These are phyloP conservation scores for Beris morrisii DNA, from an alignment of 2,888 invertebrate species.

Conservation along the genomic window DNA sequence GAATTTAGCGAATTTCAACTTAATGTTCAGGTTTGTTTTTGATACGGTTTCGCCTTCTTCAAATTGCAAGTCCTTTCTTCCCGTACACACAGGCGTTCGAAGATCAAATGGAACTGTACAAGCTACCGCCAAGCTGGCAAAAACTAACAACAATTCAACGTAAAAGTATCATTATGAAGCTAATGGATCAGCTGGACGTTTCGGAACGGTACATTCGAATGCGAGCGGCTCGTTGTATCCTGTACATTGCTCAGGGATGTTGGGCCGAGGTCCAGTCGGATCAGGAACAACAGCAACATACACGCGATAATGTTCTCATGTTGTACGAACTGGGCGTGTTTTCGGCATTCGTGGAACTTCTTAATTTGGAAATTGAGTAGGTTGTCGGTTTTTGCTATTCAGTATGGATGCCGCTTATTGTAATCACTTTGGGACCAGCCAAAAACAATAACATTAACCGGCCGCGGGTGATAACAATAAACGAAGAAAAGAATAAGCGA, in stretches of 20 bases:
- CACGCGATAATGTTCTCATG: slow-evolving; percentile 81
- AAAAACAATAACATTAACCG: no score
- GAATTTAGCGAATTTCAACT: slow-evolving; percentile 91
- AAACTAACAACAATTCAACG: slow-evolving; percentile 69
- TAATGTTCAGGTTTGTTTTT: slow-evolving; percentile 70
- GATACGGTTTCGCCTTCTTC: background rate
- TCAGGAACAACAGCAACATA: slow-evolving; percentile 83
- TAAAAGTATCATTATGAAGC: slow-evolving; percentile 77
- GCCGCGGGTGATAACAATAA: no score
- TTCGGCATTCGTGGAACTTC: slow-evolving; percentile 84
- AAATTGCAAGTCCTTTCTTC: slow-evolving; percentile 19
- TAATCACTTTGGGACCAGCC: no score
- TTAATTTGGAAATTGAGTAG: slow-evolving; percentile 93
- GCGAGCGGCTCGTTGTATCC: slow-evolving; percentile 86
- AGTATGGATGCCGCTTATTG: no score
- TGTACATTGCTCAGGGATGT: slow-evolving; percentile 95
- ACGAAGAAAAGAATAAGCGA: no score
- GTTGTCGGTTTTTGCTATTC: no score
- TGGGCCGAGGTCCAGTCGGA: slow-evolving; percentile 93
- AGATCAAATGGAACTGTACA: slow-evolving; percentile 85
- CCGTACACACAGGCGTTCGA: slow-evolving; percentile 81
- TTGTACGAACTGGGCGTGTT: slow-evolving; percentile 90
- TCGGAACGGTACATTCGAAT: slow-evolving; percentile 80
- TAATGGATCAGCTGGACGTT: slow-evolving; percentile 90
- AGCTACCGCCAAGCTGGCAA: slow-evolving; percentile 82